Evolutionary conservation across 2,113 vertebrate species (phyloP).

Genomic region (Leptosomus discolor): DNA sequence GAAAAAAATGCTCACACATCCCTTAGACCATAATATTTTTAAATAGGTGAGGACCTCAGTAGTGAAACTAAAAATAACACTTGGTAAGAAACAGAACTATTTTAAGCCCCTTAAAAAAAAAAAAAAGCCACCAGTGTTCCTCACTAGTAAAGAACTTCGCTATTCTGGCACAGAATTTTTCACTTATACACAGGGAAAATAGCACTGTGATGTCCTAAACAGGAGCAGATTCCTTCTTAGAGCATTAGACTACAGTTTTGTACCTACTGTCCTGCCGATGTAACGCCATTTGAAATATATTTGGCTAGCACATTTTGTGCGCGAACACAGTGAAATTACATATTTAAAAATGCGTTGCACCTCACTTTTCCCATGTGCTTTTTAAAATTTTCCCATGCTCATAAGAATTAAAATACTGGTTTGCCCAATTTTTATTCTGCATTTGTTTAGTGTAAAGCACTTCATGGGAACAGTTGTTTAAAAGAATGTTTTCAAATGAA

Average conservation of each 20-base stretch:
- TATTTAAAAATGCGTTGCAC: not conserved
- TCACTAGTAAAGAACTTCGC: not conserved
- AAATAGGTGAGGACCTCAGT: not conserved
- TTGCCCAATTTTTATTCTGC: not conserved
- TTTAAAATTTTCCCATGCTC: not conserved
- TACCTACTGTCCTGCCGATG: not conserved
- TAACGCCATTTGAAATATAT: not conserved
- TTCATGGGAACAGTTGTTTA: not conserved
- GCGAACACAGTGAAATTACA: not conserved
- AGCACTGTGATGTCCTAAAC: not conserved
- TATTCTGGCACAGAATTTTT: not conserved
- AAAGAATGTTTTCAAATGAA: not conserved
- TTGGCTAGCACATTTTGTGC: not conserved
- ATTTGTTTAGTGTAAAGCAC: conserved; percentile 9
- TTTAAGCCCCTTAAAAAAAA: not conserved
- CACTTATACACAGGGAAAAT: not conserved
- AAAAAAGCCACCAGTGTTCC: rapidly evolving
- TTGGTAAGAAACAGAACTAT: not conserved
- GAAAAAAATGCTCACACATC: not conserved
- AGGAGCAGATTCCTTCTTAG: not conserved
- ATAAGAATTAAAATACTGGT: conserved; percentile 14
- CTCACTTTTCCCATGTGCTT: not conserved
- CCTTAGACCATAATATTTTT: not conserved
- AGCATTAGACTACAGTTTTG: not conserved
- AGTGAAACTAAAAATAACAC: conserved; percentile 9